Conservation (phyloP, 2,888 invertebrate species). For the Neocrepidodera transversa region DNA sequence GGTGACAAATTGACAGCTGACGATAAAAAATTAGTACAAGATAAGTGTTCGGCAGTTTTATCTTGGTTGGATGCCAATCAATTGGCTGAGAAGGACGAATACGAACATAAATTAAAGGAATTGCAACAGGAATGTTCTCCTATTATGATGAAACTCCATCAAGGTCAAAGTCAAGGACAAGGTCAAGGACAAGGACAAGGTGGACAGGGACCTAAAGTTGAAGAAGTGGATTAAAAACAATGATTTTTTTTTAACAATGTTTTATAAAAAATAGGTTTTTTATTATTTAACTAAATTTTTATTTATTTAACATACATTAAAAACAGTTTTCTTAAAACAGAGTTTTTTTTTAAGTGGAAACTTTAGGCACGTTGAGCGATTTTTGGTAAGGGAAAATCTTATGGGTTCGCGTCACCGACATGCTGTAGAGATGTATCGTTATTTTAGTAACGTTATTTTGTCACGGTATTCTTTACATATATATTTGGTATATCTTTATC, state of each 20-base stretch:
- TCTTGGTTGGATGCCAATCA: constrained; percentile 83
- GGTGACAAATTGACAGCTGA: constrained; percentile 71
- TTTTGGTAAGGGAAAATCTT: no score
- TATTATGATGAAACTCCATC: constrained; percentile 84
- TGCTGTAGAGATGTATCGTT: no score
- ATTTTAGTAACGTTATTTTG: no score
- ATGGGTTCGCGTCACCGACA: no score
- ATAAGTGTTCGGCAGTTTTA: constrained; percentile 74
- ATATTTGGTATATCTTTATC: no score
- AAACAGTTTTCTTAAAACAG: no score
- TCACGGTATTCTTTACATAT: no score
- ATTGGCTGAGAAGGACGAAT: constrained; percentile 79
- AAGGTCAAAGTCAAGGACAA: constrained; percentile 61
- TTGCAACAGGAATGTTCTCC: constrained; percentile 79
- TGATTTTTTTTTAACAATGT: not conserved
- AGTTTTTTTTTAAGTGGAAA: no score
- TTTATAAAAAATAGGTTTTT: no score
- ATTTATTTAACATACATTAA: no score
- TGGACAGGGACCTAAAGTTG: constrained; percentile 64
- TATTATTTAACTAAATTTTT: no score
- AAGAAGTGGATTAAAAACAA: constrained; percentile 70
- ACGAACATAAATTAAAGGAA: constrained; percentile 78
- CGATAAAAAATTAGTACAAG: constrained; percentile 74
- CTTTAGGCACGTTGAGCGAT: no score
- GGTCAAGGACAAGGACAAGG: constrained; percentile 52